Percentiles rank a stretch among this genome's conserved stretches.
phyloP scores from a whole-genome alignment of 1,140 invertebrate species.

The Spodoptera litura region DNA sequence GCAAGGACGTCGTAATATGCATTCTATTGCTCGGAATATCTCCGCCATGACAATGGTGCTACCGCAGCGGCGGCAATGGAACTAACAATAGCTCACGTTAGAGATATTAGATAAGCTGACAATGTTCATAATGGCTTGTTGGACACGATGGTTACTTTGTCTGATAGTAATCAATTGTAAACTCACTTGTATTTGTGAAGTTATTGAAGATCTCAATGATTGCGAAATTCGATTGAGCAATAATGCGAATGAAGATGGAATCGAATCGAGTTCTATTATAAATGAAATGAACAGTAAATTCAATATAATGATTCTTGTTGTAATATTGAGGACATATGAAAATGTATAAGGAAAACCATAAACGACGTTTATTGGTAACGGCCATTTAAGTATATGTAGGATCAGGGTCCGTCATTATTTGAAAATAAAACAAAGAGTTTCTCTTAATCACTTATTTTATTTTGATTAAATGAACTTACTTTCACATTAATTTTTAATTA shows the following conservation, averaged over 20 bases:
- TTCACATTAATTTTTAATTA: no score
- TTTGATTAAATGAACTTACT: no score
- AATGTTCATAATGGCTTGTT: constrained; percentile 18
- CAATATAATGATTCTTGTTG: no score
- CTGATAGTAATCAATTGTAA: neutral
- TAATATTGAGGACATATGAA: no score
- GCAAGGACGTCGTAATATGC: constrained; percentile 26
- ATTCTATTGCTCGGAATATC: constrained; percentile 12
- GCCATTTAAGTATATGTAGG: no score
- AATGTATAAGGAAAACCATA: no score
- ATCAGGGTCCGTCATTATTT: no score
- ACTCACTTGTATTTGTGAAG: neutral
- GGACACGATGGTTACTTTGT: constrained; percentile 12
- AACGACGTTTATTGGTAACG: no score
- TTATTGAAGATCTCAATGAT: constrained; percentile 16
- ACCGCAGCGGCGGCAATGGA: constrained; percentile 43
- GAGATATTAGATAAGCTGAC: constrained; percentile 33
- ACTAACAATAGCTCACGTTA: constrained; percentile 37
- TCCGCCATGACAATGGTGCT: constrained; percentile 26
- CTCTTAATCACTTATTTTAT: no score
- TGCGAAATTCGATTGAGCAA: neutral
- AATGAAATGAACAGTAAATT: no score
- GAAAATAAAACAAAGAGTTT: no score
- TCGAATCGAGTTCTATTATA: neutral
- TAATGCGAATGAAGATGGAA: neutral